Percentiles rank a stretch among this genome's conserved stretches.
Conservation (phyloP, 2,888 invertebrate genomes). For the Marasmarcha lunaedactyla region DNA sequence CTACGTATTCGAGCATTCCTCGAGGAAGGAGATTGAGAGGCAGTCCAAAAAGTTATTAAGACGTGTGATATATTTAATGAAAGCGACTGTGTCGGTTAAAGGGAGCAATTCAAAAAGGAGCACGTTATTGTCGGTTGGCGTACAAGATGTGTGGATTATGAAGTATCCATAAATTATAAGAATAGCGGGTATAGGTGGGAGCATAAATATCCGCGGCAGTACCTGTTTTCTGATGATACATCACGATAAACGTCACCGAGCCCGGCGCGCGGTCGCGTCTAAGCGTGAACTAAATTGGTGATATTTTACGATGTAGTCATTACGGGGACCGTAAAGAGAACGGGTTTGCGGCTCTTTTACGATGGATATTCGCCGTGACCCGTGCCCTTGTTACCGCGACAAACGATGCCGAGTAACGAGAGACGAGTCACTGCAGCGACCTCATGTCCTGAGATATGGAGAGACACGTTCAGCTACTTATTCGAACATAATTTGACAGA, state of each 20-base stretch:
- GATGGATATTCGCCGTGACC: constrained; percentile 47
- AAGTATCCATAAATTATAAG: neutral
- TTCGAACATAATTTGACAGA: too few relatives aligned
- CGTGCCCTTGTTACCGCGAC: constrained; percentile 40
- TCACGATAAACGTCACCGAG: constrained; percentile 18
- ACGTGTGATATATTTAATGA: too few relatives aligned
- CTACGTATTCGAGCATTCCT: constrained; percentile 25
- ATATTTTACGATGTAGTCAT: constrained; percentile 59
- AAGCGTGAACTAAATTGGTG: constrained; percentile 60
- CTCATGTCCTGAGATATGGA: constrained; percentile 7
- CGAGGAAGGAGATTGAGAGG: constrained; percentile 22
- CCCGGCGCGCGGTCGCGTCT: constrained; percentile 19
- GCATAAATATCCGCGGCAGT: neutral
- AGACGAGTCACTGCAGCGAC: neutral
- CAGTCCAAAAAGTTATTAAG: too few relatives aligned
- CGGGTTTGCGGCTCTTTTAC: constrained; percentile 44
- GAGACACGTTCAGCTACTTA: constrained; percentile 12
- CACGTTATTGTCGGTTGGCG: neutral
- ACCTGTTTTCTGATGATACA: constrained; percentile 4
- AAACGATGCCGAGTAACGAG: constrained; percentile 22
- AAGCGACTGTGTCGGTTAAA: too few relatives aligned
- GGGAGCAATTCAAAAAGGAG: too few relatives aligned
- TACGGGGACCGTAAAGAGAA: constrained; percentile 47
- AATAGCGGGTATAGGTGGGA: neutral
- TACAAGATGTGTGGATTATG: neutral